Evolutionary conservation across 2,797 vertebrate genomes (phyloP).

Genomic region (Labroides dimidiatus): DNA sequence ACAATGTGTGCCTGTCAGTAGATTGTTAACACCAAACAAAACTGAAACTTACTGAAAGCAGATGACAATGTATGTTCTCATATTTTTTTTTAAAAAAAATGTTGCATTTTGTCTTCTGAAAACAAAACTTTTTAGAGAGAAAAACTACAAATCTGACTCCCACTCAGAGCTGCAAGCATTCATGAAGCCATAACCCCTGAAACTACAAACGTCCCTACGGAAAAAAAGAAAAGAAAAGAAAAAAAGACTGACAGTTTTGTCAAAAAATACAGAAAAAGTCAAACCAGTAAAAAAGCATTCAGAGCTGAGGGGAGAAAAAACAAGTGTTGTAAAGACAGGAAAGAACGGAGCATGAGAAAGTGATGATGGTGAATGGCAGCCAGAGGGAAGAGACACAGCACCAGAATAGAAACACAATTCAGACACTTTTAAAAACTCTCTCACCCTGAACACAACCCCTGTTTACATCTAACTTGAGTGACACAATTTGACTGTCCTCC

Average conservation of each 20-base stretch:
- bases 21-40: background rate
- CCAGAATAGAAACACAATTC: slow-evolving; percentile 51
- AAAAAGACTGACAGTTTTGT: slow-evolving; percentile 54
- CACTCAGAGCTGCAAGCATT: slow-evolving; percentile 11
- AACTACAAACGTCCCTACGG: slow-evolving; percentile 28
- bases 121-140: slow-evolving; percentile 10
- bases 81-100: background rate
- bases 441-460: slow-evolving; percentile 1
- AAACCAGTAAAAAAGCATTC: slow-evolving; percentile 23
- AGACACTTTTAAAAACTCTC: slow-evolving; percentile 13
- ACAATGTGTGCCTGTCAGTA: background rate
- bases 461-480: background rate
- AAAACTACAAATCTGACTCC: slow-evolving; percentile 20
- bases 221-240: no score
- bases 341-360: slow-evolving; percentile 41
- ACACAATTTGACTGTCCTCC: background rate
- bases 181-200: slow-evolving; percentile 34
- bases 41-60: background rate
- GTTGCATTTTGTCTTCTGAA: background rate
- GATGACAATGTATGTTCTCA: no score
- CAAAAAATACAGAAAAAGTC: slow-evolving; percentile 37
- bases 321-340: slow-evolving; percentile 46
- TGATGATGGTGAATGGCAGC: slow-evolving; percentile 45
- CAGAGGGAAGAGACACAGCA: slow-evolving; percentile 23
- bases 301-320: slow-evolving; percentile 46